Conservation (phyloP, 2,113 vertebrate species). For the Neotragus moschatus region DNA sequence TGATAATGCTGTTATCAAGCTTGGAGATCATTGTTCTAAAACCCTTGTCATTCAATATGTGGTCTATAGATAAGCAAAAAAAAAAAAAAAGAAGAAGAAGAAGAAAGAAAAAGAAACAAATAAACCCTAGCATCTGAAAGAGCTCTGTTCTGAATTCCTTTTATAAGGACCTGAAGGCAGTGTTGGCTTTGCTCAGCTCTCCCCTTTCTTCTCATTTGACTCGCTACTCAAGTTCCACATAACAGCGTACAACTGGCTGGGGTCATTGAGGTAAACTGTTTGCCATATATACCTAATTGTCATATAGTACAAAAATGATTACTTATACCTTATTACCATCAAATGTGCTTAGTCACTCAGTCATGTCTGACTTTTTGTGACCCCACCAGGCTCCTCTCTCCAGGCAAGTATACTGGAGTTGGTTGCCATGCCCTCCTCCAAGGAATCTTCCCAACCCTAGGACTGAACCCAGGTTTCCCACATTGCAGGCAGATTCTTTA, state of each 20-base stretch:
- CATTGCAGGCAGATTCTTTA: not conserved
- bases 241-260: not conserved
- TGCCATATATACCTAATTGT: not conserved
- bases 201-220: not conserved
- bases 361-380: not conserved
- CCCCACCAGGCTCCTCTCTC: not conserved
- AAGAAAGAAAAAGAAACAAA: not conserved
- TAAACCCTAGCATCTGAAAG: not conserved
- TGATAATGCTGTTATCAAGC: not conserved
- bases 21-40: not conserved
- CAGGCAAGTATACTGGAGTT: not conserved
- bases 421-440: not conserved
- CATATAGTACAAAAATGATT: not conserved
- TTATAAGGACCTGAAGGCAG: not conserved
- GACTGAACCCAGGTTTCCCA: not conserved
- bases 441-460: not conserved
- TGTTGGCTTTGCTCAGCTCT: not conserved
- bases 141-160: not conserved
- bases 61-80: not conserved
- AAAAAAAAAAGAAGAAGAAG: not conserved
- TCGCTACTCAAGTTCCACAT: not conserved
- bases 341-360: not conserved
- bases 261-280: not conserved
- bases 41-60: not conserved
- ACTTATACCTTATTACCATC: not conserved